phyloP scores from a whole-genome alignment of 2,888 invertebrate species.

The Andrena haemorrhoa region DNA sequence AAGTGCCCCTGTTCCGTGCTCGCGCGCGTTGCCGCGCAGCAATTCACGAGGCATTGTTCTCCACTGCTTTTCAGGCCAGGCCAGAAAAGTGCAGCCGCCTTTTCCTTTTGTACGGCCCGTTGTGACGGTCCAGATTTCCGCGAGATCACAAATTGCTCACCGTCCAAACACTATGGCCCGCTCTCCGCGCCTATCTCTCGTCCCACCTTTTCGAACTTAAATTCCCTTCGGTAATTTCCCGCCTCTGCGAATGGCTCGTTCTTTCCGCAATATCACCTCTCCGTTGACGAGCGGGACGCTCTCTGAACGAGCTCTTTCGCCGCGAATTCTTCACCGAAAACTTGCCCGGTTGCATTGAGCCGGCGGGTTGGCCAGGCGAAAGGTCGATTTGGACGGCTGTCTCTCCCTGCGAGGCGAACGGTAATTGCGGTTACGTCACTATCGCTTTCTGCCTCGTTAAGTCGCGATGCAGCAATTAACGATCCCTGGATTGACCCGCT shows the following conservation, averaged over 20 bases:
- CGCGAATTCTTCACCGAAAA: conserved; percentile 1
- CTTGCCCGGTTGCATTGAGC: background rate
- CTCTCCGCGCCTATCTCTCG: background rate
- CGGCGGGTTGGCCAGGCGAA: conserved; percentile 13
- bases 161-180: conserved; percentile 25
- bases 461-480: conserved; percentile 44
- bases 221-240: conserved; percentile 2
- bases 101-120: conserved; percentile 47
- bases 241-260: background rate
- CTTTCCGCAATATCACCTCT: background rate
- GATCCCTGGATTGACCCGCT: conserved; percentile 9
- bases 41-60: conserved; percentile 56
- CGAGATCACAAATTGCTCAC: conserved; percentile 37
- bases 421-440: conserved; percentile 23
- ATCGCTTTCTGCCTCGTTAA: conserved; percentile 30
- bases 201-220: background rate
- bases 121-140: conserved; percentile 26
- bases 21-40: conserved; percentile 48
- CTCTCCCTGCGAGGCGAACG: conserved; percentile 4
- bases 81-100: conserved; percentile 65
- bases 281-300: background rate
- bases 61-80: conserved; percentile 53
- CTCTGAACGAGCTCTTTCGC: background rate
- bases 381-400: conserved; percentile 29
- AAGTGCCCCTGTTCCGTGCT: conserved; percentile 20